phyloP scores from a whole-genome alignment of 2,113 vertebrate species.

The Entosphenus tridentatus region DNA sequence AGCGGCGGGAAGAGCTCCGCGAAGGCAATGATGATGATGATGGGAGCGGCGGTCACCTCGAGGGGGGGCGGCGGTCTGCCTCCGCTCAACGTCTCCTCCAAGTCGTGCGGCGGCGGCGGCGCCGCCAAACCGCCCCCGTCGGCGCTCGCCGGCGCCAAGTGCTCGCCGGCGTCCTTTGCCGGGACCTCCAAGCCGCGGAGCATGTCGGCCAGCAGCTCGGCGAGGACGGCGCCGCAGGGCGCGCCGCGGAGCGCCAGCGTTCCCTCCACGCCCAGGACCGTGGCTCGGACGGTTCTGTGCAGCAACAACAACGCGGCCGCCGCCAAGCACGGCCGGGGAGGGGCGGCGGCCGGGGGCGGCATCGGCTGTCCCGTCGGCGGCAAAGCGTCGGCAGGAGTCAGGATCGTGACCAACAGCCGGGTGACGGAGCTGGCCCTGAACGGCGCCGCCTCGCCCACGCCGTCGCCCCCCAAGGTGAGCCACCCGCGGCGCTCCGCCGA shows the following conservation, averaged over 20 bases:
- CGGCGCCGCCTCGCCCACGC: slow-evolving; percentile 13
- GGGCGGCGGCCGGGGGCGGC: no score
- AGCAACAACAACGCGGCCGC: slow-evolving; percentile 29
- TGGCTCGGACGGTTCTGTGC: slow-evolving; percentile 86
- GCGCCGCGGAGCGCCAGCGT: slow-evolving; percentile 51
- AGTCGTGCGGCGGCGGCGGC: slow-evolving; percentile 12
- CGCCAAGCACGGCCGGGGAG: no score
- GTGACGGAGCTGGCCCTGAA: slow-evolving; percentile 83
- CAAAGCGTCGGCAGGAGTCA: no score
- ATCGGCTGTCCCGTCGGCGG: no score
- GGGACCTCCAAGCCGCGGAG: slow-evolving; percentile 69
- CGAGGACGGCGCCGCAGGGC: slow-evolving; percentile 67
- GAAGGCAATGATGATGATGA: no score
- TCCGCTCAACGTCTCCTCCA: no score
- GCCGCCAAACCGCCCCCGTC: slow-evolving; percentile 34
- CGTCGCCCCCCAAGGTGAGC: slow-evolving; percentile 18
- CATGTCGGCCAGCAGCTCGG: slow-evolving; percentile 63
- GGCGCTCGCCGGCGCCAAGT: slow-evolving; percentile 57
- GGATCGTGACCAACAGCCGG: slow-evolving; percentile 40
- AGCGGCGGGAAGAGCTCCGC: slow-evolving; percentile 36
- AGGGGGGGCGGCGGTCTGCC: no score
- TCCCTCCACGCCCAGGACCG: slow-evolving; percentile 46
- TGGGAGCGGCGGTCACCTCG: no score
- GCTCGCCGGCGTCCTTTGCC: slow-evolving; percentile 73
- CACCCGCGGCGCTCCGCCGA: slow-evolving; percentile 19